A percentile compares a stretch with the other conserved stretches of the same genome.
Conservation (phyloP, 2,888 invertebrate genomes). For the Dasysyrphus albostriatus region DNA sequence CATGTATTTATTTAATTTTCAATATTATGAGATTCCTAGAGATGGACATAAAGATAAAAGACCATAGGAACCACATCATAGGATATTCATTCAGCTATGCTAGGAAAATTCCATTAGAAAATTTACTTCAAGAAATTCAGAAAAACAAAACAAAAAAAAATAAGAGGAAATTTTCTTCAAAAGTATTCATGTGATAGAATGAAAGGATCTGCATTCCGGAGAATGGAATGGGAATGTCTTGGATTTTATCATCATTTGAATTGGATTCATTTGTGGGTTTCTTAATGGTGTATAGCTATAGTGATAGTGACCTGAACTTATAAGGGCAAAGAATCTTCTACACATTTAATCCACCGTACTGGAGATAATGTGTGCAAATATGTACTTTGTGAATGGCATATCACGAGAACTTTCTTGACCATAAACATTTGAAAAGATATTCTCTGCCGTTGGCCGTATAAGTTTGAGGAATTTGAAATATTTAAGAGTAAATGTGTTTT, state of each 20-base stretch:
- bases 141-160: conserved; percentile 35
- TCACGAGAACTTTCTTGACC: conserved; percentile 71
- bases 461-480: conserved; percentile 59
- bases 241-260: conserved; percentile 58
- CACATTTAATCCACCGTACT: conserved; percentile 40
- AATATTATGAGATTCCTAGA: conserved; percentile 5
- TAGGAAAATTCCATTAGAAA: conserved; percentile 46
- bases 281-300: neutral
- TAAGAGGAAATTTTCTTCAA: conserved; percentile 44
- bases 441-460: conserved; percentile 5
- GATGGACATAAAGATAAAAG: conserved; percentile 19
- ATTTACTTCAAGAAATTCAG: conserved; percentile 37
- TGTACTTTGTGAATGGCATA: conserved; percentile 58
- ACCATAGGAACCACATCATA: conserved; percentile 60
- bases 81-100: conserved; percentile 33
- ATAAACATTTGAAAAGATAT: conserved; percentile 69
- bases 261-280: conserved; percentile 59
- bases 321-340: conserved; percentile 20
- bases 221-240: conserved; percentile 52
- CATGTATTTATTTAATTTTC: conserved; percentile 2
- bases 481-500: conserved; percentile 43
- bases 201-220: conserved; percentile 44
- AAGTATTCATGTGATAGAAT: conserved; percentile 57
- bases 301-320: conserved; percentile 40
- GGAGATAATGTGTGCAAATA: conserved; percentile 49